Conservation (phyloP, 2,797 vertebrate species). For the Sebastes trivittatus region DNA sequence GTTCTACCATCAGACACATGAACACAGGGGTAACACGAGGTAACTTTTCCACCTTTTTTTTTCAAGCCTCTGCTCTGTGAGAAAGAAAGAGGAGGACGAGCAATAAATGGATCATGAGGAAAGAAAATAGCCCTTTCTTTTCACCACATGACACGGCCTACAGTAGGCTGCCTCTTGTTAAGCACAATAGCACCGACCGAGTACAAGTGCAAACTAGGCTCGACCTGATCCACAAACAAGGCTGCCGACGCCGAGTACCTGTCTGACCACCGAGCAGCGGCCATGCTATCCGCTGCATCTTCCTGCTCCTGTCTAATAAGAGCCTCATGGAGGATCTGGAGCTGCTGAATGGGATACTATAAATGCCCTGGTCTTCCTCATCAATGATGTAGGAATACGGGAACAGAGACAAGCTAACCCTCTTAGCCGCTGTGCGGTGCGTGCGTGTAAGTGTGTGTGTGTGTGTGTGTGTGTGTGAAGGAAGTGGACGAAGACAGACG, state of each 20-base stretch:
- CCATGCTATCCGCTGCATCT: constrained; percentile 30
- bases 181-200: constrained; percentile 31
- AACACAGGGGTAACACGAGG: neutral
- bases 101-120: constrained; percentile 63
- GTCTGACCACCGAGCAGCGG: constrained; percentile 53
- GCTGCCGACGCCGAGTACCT: constrained; percentile 53
- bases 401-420: constrained; percentile 81
- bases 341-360: constrained; percentile 63
- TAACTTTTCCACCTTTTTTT: constrained; percentile 5
- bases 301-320: constrained; percentile 45
- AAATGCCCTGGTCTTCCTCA: constrained; percentile 76
- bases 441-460: constrained; percentile 1
- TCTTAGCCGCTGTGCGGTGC: constrained; percentile 68
- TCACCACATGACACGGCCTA: constrained; percentile 27
- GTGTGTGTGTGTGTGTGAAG: constrained; percentile 14
- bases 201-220: constrained; percentile 51
- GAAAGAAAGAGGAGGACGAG: neutral
- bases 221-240: constrained; percentile 64
- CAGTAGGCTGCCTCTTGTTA: constrained; percentile 41
- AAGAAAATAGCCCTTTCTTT: constrained; percentile 36
- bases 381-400: constrained; percentile 78
- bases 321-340: constrained; percentile 48
- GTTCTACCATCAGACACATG: neutral
- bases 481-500: constrained; percentile 51
- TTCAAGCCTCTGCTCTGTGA: neutral